These are phyloP conservation scores for Dufourea novaeangliae DNA, from an alignment of 1,140 invertebrate species.

Conservation along the genomic window DNA sequence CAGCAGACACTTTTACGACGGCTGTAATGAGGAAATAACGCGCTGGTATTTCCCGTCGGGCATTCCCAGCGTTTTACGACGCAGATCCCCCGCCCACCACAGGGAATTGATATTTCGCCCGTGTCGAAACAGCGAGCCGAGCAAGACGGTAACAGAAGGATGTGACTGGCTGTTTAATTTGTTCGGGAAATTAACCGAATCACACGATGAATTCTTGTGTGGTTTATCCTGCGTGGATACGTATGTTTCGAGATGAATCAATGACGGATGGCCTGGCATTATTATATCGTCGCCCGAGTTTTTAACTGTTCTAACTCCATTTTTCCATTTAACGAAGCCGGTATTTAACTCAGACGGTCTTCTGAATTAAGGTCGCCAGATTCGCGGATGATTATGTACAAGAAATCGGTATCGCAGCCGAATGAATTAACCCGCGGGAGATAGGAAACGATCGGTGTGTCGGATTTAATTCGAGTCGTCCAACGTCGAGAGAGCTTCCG, in stretches of 20 bases:
- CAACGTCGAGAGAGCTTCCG: neutral
- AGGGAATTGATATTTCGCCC: slow-evolving; percentile 40
- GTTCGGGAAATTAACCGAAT: too few relatives aligned
- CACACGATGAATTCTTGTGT: too few relatives aligned
- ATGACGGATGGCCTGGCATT: too few relatives aligned
- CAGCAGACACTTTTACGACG: slow-evolving; percentile 36
- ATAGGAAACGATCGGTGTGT: neutral
- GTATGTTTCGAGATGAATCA: too few relatives aligned
- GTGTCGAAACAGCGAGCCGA: neutral
- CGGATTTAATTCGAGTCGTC: slow-evolving; percentile 8
- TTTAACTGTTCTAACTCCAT: too few relatives aligned
- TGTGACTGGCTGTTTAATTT: too few relatives aligned
- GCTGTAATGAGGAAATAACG: slow-evolving; percentile 43
- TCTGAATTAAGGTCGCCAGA: too few relatives aligned
- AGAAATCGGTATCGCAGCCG: neutral
- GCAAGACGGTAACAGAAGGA: neutral
- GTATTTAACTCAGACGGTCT: too few relatives aligned
- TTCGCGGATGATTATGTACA: too few relatives aligned
- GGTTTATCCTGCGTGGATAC: too few relatives aligned
- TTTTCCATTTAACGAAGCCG: too few relatives aligned
- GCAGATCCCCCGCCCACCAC: neutral
- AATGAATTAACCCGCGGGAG: neutral
- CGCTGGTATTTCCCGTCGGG: slow-evolving; percentile 24
- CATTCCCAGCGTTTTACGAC: slow-evolving; percentile 11
- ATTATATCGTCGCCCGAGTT: too few relatives aligned